Percentiles rank a stretch among this genome's conserved stretches.
These are phyloP conservation scores for Carassius gibelio DNA, from an alignment of 2,113 vertebrate genomes.

Conservation along the genomic window DNA sequence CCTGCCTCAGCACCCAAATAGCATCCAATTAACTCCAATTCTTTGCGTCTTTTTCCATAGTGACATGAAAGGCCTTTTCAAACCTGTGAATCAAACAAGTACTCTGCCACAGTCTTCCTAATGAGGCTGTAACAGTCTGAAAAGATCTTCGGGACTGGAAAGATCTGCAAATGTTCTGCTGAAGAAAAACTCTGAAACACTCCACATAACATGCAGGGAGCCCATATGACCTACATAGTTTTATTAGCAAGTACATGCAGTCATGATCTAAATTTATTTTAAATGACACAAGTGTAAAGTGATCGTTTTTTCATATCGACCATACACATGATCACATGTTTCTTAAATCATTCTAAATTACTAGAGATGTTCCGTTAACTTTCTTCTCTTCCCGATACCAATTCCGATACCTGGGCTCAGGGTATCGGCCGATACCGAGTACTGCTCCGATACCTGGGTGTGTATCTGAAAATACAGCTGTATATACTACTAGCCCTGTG, in stretches of 20 bases:
- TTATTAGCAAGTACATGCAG: neutral
- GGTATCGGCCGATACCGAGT: too few relatives aligned
- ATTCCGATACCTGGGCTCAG: too few relatives aligned
- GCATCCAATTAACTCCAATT: constrained; percentile 36
- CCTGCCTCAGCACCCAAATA: constrained; percentile 9
- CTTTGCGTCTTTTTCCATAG: constrained; percentile 25
- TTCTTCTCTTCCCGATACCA: too few relatives aligned
- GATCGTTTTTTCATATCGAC: neutral
- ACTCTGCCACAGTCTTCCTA: constrained; percentile 31
- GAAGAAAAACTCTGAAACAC: constrained; percentile 22
- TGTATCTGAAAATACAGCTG: too few relatives aligned
- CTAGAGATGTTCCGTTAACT: too few relatives aligned
- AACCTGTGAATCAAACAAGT: constrained; percentile 46
- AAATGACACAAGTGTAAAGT: neutral
- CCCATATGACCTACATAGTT: neutral
- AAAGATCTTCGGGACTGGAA: constrained; percentile 24
- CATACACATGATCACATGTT: neutral
- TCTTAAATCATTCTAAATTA: neutral
- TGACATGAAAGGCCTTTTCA: constrained; percentile 37
- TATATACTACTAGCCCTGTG: too few relatives aligned
- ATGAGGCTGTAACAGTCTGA: constrained; percentile 41
- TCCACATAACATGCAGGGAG: neutral
- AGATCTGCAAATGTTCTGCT: constrained; percentile 38
- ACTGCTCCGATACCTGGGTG: too few relatives aligned
- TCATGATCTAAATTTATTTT: neutral